phyloP scores from a whole-genome alignment of 2,113 vertebrate genomes.

The Calidris pygmaea region DNA sequence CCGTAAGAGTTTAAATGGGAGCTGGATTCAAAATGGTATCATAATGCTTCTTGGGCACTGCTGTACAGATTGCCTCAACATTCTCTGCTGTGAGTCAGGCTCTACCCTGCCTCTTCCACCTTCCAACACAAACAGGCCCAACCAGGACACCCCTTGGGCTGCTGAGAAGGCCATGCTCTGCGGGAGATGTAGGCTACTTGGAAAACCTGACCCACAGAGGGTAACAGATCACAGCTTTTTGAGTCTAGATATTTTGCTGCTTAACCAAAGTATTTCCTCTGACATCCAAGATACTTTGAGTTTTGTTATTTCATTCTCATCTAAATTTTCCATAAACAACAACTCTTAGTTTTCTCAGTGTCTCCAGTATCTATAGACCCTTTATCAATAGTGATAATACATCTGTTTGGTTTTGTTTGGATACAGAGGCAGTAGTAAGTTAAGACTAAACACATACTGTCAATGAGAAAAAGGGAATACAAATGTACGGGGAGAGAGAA shows the following conservation, averaged over 20 bases:
- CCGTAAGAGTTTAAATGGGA: not conserved
- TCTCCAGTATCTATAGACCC: not conserved
- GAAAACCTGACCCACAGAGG: not conserved
- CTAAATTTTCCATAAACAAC: not conserved
- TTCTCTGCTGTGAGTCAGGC: not conserved
- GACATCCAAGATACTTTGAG: not conserved
- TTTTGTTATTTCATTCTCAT: constrained; percentile 10
- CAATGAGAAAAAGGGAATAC: not conserved
- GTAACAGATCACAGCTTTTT: not conserved
- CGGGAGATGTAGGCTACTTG: not conserved
- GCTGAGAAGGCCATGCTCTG: not conserved
- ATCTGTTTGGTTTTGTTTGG: not conserved
- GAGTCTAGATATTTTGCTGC: not conserved
- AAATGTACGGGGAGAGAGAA: not conserved
- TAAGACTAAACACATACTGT: not conserved
- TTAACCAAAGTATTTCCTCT: not conserved
- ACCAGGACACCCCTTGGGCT: not conserved
- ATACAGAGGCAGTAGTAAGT: not conserved
- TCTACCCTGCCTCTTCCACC: not conserved
- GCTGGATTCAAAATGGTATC: not conserved
- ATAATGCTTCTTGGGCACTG: not conserved
- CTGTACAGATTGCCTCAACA: not conserved
- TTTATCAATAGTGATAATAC: not conserved
- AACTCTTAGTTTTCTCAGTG: not conserved
- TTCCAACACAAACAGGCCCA: not conserved